Evolutionary conservation across 1,140 invertebrate genomes (phyloP), one percentile per base, ranked within the genome.

Genomic region (Meloidogyne exigua): DNA sequence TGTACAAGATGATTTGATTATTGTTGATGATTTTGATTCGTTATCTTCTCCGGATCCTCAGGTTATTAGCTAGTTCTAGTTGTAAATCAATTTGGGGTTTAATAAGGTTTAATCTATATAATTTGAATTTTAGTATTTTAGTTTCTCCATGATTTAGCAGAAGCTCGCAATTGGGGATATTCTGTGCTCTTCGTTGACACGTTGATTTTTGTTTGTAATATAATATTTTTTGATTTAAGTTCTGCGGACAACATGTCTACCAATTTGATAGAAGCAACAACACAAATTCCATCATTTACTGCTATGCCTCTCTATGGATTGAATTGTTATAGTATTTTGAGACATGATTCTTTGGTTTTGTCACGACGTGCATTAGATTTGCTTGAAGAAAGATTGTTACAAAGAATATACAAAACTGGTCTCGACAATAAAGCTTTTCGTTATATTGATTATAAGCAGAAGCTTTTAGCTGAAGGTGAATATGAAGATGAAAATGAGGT

Each of bases 181-280:
- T 95, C 95, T n/a, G 93, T 95, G 36, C 89, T 98, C 0, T 92
- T 98, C 89, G 91, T 98, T 67, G 94, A 98, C 89, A 92, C 91
- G 92, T 93, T 91, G 90, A 91, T 90, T 49, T 81, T 28, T 63
- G 13, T 77, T 65, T 69, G 9, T 4, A 2, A 36, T 25, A 10
- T 28, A 70, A 1, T 18, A 25, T 25, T 15, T 80, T 36, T 32
- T 11, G 1, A 21, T 73, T 70, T 75, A 4, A 81, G 69, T 13
- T 82, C 78, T 23, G 62, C 64, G 0, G 28, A 70, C 42, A 62
- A 81, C 9, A 44, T 83, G 12, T 15, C 80, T 15, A n/a, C 64
- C 26, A 85, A 85, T 44, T 64, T 83, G 18, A 49, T 80, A 2
- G 81, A 80, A 26, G 95, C 95, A 4, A 91, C 92, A 21, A 91